Evolutionary conservation across 2,113 vertebrate species (phyloP).

Genomic region (Aegypius monachus): DNA sequence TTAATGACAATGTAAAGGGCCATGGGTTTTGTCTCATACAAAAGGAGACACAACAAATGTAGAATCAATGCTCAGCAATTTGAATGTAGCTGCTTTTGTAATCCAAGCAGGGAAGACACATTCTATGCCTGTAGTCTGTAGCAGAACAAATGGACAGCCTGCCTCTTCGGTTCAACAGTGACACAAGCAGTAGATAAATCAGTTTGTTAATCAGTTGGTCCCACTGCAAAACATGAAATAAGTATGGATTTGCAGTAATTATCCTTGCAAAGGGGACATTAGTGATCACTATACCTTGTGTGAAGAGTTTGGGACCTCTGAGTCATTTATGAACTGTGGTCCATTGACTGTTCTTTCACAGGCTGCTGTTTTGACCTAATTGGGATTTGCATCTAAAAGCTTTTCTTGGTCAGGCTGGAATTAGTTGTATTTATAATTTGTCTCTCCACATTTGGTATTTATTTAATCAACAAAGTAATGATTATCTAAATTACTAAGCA

Average conservation of each 20-base stretch:
- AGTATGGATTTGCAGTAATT: not conserved
- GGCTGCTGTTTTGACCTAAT: not conserved
- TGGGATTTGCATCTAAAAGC: not conserved
- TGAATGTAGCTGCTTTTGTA: not conserved
- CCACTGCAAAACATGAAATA: not conserved
- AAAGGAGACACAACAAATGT: not conserved
- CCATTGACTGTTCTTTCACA: not conserved
- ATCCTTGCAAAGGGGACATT: not conserved
- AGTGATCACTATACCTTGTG: not conserved
- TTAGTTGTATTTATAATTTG: constrained; percentile 11
- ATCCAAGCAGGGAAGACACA: not conserved
- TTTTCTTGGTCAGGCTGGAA: constrained; percentile 6
- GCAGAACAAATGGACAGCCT: not conserved
- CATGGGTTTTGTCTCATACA: not conserved
- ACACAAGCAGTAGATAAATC: not conserved
- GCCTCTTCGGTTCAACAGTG: not conserved
- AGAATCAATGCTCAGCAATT: not conserved
- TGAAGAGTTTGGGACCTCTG: not conserved
- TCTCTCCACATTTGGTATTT: not conserved
- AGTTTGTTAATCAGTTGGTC: not conserved
- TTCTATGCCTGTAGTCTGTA: not conserved
- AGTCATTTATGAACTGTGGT: not conserved
- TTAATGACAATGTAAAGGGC: not conserved
- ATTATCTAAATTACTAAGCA: not conserved
- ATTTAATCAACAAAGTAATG: not conserved